A percentile compares a stretch with the other conserved stretches of the same genome.
phyloP scores from a whole-genome alignment of 2,113 vertebrate genomes.

The Psephotus haematonotus region DNA sequence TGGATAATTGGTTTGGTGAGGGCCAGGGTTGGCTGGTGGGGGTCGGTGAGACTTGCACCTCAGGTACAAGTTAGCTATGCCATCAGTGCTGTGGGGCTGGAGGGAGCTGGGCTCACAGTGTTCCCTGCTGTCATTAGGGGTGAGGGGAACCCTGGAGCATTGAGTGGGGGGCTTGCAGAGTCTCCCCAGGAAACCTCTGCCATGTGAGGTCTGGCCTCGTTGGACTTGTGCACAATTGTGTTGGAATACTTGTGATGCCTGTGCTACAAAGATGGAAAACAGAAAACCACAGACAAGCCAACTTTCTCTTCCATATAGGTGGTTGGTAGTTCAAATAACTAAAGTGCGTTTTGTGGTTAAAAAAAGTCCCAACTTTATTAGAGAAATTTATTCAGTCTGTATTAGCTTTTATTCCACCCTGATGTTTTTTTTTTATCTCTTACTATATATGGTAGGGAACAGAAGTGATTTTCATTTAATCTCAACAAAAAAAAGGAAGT shows the following conservation, averaged over 20 bases:
- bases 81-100: neutral
- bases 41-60: neutral
- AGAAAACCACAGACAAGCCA: neutral
- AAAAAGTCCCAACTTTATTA: neutral
- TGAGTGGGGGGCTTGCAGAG: neutral
- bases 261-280: fast-evolving
- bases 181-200: neutral
- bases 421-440: fast-evolving
- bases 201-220: fast-evolving
- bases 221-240: fast-evolving
- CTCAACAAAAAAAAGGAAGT: fast-evolving
- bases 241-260: neutral
- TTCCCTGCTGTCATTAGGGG: neutral
- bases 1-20: neutral
- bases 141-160: neutral
- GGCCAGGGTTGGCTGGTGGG: neutral
- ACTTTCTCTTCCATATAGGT: neutral
- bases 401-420: neutral
- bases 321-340: fast-evolving
- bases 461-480: neutral
- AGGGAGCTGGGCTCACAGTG: neutral
- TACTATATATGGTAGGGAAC: fast-evolving
- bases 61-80: neutral
- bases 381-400: fast-evolving
- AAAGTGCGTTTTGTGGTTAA: fast-evolving